Evolutionary conservation across 1,140 invertebrate genomes (phyloP).

Genomic region (Bombus sibiricus): DNA sequence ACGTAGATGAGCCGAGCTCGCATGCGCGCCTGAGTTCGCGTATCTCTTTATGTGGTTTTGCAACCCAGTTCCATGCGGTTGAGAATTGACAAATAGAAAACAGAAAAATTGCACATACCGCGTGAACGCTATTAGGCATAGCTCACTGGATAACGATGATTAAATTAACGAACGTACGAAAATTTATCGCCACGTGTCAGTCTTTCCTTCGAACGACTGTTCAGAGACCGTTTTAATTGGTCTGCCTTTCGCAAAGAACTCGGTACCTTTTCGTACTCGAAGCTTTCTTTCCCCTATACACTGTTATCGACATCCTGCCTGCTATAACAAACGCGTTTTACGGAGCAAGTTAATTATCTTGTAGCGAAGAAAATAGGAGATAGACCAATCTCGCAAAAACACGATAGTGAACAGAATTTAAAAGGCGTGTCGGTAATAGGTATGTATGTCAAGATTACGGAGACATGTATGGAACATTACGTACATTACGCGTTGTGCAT

Average conservation of each 20-base stretch:
- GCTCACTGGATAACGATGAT: neutral
- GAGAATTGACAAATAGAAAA: slow-evolving; percentile 56
- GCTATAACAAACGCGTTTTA: neutral
- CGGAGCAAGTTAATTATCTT: slow-evolving; percentile 8
- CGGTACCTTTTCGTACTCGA: neutral
- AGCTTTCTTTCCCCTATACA: no score
- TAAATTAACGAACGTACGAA: slow-evolving; percentile 23
- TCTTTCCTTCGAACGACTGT: neutral
- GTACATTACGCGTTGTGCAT: neutral
- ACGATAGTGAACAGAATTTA: neutral
- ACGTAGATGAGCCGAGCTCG: slow-evolving; percentile 2
- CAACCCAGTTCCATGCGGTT: slow-evolving; percentile 58
- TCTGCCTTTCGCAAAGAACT: neutral
- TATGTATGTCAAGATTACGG: slow-evolving; percentile 34
- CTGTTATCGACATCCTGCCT: neutral
- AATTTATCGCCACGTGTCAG: neutral
- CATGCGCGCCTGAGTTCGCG: slow-evolving; percentile 27
- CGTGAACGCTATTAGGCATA: slow-evolving; percentile 23
- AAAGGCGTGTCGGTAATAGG: neutral
- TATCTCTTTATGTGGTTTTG: slow-evolving; percentile 50
- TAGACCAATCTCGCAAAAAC: no score
- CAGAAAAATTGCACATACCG: neutral
- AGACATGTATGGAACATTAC: slow-evolving; percentile 13
- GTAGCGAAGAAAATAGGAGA: neutral
- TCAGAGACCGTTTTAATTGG: slow-evolving; percentile 9